Conservation (phyloP, 2,888 invertebrate species). For the Agrotis exclamationis region DNA sequence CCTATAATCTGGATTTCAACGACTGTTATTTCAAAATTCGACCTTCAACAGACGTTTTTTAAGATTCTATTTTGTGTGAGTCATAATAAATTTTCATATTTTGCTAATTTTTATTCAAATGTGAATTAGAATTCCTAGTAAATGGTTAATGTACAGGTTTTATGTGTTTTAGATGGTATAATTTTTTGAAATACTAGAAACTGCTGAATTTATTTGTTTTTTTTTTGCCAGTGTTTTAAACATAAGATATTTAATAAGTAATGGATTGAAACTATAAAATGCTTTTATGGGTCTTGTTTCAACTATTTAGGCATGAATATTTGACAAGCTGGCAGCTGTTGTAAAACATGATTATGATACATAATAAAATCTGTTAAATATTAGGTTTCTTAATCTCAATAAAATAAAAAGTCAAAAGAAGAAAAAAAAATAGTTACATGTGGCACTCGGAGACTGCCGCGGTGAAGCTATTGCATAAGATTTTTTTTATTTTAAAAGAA, state of each 20-base stretch:
- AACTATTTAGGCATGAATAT: background rate
- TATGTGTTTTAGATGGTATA: slow-evolving; percentile 11
- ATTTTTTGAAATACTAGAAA: background rate
- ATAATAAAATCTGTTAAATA: background rate
- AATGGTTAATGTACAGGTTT: background rate
- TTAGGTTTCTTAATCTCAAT: slow-evolving; percentile 1
- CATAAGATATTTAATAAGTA: background rate
- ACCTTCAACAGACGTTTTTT: fast-evolving
- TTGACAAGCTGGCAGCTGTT: background rate
- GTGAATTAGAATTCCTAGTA: slow-evolving; percentile 14
- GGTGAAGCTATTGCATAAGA: too few species aligned
- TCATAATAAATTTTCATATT: background rate
- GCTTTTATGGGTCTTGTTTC: slow-evolving; percentile 10
- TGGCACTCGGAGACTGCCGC: too few species aligned
- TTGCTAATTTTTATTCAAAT: slow-evolving; percentile 19
- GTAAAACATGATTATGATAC: slow-evolving; percentile 6
- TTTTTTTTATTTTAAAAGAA: too few species aligned
- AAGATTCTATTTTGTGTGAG: slow-evolving; percentile 7
- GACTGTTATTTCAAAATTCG: background rate
- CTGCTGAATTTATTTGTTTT: background rate
- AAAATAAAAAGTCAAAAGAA: too few species aligned
- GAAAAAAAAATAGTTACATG: too few species aligned
- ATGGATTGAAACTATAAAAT: slow-evolving; percentile 4
- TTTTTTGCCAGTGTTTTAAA: background rate
- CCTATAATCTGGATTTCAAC: background rate